Base-by-base conservation (phyloP, 2,888 invertebrate species). In the Cantharis rustica region DNA sequence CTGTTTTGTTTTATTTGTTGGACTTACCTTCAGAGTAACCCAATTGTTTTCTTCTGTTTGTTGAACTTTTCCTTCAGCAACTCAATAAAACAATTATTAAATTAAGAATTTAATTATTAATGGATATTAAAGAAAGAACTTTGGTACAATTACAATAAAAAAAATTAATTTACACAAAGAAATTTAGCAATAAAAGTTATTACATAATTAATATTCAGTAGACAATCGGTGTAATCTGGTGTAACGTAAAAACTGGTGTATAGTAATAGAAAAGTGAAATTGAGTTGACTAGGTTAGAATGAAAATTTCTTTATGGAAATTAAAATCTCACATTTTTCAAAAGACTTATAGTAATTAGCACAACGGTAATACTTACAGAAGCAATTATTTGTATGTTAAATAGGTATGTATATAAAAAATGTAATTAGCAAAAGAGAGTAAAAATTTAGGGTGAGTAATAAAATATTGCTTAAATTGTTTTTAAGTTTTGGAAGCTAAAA, bases 401-500 rank as follows among this genome's bases (percentile, higher is more conserved):
- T n/a, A n/a, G n/a, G n/a, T n/a, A n/a, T n/a, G 13, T 31, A 31
- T 13, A 31, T 13, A 31, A 31, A 31, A 31, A 31, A 31, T 5
- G 31, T 31, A 31, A 31, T n/a, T 31, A 31, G 31, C 31, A 31
- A 31, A 31, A 31, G 31, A 31, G 4, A 31, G 31, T 31, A 71
- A 71, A 63, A 73, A 63, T 15, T 63, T 26, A 31, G 13, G n/a
- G 13, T 74, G 74, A 74, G 74, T 77, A 77, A 74, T 77, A 77
- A 77, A 77, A 75, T 77, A 77, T 77, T 77, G 77, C 77, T 77
- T 47, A 47, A 77, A 74, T 68, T 31, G 69, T 31, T 31, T 61
- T 72, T 61, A 72, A 69, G 70, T 75, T 75, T 77, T 77, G 77
- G 77, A 77, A 77, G 77, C 77, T 77, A 75, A 77, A 77, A 74